phyloP scores from a whole-genome alignment of 2,888 invertebrate species.

The Nomada hirtipes region DNA sequence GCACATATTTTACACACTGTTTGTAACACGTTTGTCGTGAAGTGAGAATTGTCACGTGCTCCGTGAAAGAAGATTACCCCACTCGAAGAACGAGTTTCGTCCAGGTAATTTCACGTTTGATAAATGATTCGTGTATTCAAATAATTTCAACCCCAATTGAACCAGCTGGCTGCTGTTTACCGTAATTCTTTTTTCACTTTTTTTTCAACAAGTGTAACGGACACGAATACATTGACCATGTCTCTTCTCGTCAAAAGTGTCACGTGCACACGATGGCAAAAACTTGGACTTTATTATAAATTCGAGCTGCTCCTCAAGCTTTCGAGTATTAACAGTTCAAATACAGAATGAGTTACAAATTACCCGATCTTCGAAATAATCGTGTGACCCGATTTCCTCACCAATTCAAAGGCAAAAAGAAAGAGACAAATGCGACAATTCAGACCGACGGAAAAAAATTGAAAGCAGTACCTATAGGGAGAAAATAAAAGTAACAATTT shows the following conservation, averaged over 20 bases:
- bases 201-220: conserved; percentile 65
- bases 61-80: conserved; percentile 63
- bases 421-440: too few species aligned
- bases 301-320: background rate
- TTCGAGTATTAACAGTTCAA: background rate
- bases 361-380: background rate
- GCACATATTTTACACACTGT: conserved; percentile 33
- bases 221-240: conserved; percentile 45
- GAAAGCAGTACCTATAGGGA: too few species aligned
- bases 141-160: conserved; percentile 83
- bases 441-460: too few species aligned
- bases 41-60: conserved; percentile 62
- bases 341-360: background rate
- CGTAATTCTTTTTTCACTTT: conserved; percentile 23
- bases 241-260: conserved; percentile 18
- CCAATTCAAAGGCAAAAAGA: too few species aligned
- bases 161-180: conserved; percentile 61
- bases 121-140: conserved; percentile 80
- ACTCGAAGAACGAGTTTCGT: conserved; percentile 76
- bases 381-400: background rate
- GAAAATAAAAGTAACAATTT: too few species aligned
- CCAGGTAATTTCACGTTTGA: conserved; percentile 76
- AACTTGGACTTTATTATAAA: conserved; percentile 1
- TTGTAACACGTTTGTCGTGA: conserved; percentile 38
- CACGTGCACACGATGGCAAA: conserved; percentile 11